Percentiles rank a stretch among this genome's conserved stretches.
Evolutionary conservation across 2,888 invertebrate genomes (phyloP).

Genomic region (Frankliniella fusca): DNA sequence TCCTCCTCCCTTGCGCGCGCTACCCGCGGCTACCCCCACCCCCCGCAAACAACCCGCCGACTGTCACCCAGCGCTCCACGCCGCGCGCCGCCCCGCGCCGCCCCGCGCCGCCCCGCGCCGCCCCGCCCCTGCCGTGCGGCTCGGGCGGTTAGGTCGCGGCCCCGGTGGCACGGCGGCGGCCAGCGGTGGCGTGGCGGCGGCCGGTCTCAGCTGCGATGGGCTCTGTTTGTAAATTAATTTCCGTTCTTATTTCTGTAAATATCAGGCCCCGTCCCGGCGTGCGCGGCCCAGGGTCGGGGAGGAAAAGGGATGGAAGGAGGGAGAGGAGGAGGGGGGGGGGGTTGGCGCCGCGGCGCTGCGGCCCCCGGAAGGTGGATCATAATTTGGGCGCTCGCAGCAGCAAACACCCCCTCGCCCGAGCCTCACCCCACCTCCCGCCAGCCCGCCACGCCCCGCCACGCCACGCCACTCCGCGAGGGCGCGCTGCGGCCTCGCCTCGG

Average conservation of each 20-base stretch:
- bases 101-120: neutral
- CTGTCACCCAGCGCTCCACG: neutral
- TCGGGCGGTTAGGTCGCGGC: neutral
- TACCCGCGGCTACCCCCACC: slow-evolving; percentile 1
- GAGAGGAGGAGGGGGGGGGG: no score
- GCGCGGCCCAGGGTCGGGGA: neutral
- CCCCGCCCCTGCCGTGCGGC: neutral
- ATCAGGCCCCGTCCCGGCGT: neutral
- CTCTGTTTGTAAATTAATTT: slow-evolving; percentile 25
- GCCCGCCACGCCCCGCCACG: no score
- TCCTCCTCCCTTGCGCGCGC: no score
- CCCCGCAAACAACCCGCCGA: slow-evolving; percentile 12
- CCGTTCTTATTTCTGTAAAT: slow-evolving; percentile 26
- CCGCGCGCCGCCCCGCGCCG: neutral
- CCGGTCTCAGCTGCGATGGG: neutral
- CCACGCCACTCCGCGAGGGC: no score
- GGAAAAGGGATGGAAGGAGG: no score
- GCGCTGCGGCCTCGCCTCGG: neutral
- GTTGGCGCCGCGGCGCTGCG: neutral
- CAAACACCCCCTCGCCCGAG: no score
- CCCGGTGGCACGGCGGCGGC: neutral
- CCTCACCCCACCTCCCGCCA: no score
- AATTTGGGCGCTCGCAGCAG: neutral
- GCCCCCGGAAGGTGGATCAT: neutral
- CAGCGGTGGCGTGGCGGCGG: neutral